Percentiles rank a stretch among this genome's conserved stretches.
Conservation (phyloP, 37 sponge, comb jelly and placozoan genomes). For the Beroe forskalii region DNA sequence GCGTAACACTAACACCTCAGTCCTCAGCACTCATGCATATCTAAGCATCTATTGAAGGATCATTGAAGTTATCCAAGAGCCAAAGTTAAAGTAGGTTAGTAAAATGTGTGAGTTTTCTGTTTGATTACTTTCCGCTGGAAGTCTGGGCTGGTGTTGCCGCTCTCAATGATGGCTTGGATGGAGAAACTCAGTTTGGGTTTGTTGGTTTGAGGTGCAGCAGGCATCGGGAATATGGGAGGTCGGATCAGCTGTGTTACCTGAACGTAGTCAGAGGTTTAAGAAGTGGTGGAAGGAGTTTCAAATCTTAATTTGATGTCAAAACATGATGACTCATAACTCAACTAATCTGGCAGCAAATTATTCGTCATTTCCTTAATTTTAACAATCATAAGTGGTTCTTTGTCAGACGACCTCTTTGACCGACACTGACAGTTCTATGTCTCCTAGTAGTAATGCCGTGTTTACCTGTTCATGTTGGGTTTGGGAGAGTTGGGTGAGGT, state of each 20-base stretch:
- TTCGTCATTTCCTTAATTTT: background rate
- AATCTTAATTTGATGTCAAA: background rate
- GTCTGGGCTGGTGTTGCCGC: constrained; percentile 37
- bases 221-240: constrained; percentile 31
- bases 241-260: constrained; percentile 26
- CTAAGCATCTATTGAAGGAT: no score
- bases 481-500: constrained; percentile 31
- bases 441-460: no score
- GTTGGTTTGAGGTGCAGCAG: background rate
- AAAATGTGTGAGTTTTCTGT: no score
- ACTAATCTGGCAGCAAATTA: no score
- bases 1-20: no score
- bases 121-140: constrained; percentile 32
- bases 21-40: no score
- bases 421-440: no score
- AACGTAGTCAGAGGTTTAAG: background rate
- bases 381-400: no score
- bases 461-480: constrained; percentile 17
- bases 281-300: background rate
- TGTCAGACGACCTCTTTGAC: no score
- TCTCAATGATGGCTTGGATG: constrained; percentile 42
- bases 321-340: no score
- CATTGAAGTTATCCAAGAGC: no score
- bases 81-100: no score
- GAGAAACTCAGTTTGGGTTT: constrained; percentile 50